Evolutionary conservation across 2,888 invertebrate species (phyloP).

Genomic region (Stegophylla sp.): DNA sequence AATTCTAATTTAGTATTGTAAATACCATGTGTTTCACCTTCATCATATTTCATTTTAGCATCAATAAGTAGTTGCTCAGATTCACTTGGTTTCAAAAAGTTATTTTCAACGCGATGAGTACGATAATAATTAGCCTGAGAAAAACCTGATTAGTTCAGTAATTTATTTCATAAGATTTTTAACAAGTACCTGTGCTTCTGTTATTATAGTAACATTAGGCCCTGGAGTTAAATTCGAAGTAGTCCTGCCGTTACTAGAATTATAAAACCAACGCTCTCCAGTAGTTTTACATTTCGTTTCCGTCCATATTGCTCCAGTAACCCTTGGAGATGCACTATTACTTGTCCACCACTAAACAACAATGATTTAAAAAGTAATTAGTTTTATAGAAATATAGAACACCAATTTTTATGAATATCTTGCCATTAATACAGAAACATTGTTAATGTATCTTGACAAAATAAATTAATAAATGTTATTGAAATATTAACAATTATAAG

Average conservation of each 20-base stretch:
- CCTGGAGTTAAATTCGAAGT: slow-evolving; percentile 96
- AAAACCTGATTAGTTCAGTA: background rate
- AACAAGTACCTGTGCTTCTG: slow-evolving; percentile 78
- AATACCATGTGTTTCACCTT: slow-evolving; percentile 35
- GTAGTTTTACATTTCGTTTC: slow-evolving; percentile 95
- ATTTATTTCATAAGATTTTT: no score
- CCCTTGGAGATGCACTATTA: slow-evolving; percentile 18
- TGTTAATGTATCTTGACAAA: no score
- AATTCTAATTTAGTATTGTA: slow-evolving; percentile 8
- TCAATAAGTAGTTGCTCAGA: slow-evolving; percentile 32
- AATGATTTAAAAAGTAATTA: no score
- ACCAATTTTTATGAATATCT: no score
- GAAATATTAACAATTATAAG: no score
- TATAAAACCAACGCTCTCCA: slow-evolving; percentile 95
- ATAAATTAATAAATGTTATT: no score
- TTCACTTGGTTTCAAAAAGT: slow-evolving; percentile 39
- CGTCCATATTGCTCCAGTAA: slow-evolving; percentile 82
- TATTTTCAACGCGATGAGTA: slow-evolving; percentile 37
- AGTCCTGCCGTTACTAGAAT: slow-evolving; percentile 91
- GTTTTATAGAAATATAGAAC: no score
- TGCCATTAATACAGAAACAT: no score
- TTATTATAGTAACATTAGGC: slow-evolving; percentile 79
- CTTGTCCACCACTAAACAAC: slow-evolving; percentile 13
- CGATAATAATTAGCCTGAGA: slow-evolving; percentile 44
- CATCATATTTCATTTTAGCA: slow-evolving; percentile 32